Evolutionary conservation across 2,888 invertebrate genomes (phyloP), one percentile per base, ranked within the genome.

Genomic region (Siphlonurus alternatus): DNA sequence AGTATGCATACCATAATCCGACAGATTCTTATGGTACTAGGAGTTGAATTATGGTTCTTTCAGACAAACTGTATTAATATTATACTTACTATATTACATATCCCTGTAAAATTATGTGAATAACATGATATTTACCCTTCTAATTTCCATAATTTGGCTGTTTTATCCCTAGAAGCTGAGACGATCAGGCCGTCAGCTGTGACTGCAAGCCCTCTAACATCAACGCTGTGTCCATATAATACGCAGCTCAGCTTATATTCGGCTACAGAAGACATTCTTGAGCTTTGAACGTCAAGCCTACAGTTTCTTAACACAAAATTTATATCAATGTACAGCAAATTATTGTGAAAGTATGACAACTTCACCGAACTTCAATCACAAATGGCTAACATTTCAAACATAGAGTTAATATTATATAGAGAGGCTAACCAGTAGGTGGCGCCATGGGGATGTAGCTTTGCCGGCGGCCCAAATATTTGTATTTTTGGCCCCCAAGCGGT

Each of bases 91-190:
- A 15, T 53, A 59, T 2, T 23, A 20, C n/a, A 19, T 19, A 59
- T 51, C 67, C 66, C 74, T 18, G 2, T 23, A 60, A 53, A 23
- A 65, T 62, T 65, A 38, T 62, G 59, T 62, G 59, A 61, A 61
- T 24, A 62, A 56, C 23, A 56, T 61, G 59, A 63, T 66, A 69
- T 70, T 73, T 78, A 87, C 89, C 84, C 85, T 72, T 83, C 84
- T 54, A 87, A 85, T 72, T 83, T 84, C 95, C 95, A 96, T 53
- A 92, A 77, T 76, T 89, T 89, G 1, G 89, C 86, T 19, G 90
- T 90, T 75, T 86, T 86, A 76, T 96, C 96, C 70, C 95, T 82
- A 2, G 95, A 95, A 23, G 88, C 89, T 3, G 94, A 93, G 59
- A 94, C 78, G 71, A 96, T 85, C 67, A 83, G 83, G 71, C 86